A percentile compares a stretch with the other conserved stretches of the same genome.
Evolutionary conservation across 2,888 invertebrate species (phyloP).

Genomic region (Lochmaea capreae): DNA sequence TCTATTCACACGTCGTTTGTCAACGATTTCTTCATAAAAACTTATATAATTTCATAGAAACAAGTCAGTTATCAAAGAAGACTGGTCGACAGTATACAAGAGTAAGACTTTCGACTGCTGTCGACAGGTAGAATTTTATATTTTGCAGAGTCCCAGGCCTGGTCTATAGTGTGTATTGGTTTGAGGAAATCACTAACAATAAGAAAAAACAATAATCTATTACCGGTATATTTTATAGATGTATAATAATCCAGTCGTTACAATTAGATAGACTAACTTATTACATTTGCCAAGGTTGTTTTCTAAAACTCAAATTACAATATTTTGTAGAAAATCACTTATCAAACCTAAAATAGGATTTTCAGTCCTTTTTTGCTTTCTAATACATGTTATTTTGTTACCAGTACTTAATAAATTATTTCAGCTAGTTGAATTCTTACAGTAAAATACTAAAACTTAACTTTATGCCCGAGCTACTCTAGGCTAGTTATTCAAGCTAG

Average conservation of each 20-base stretch:
- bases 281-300: constrained; percentile 44
- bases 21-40: no score
- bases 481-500: no score
- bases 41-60: no score
- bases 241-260: constrained; percentile 48
- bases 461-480: neutral
- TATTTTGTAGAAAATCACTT: constrained; percentile 31
- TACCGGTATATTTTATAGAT: constrained; percentile 46
- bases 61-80: no score
- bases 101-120: no score
- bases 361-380: constrained; percentile 20
- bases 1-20: no score
- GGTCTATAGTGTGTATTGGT: neutral
- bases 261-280: constrained; percentile 45
- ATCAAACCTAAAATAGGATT: constrained; percentile 28
- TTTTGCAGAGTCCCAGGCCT: no score
- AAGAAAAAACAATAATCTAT: constrained; percentile 25
- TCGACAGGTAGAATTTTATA: no score
- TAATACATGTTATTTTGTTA: constrained; percentile 9
- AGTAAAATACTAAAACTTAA: constrained; percentile 53
- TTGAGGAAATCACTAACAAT: neutral
- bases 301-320: constrained; percentile 41
- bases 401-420: constrained; percentile 17
- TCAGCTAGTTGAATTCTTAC: constrained; percentile 5
- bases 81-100: no score